These are phyloP conservation scores for Tupiocoris notatus DNA, from an alignment of 2,888 invertebrate genomes.

Conservation along the genomic window DNA sequence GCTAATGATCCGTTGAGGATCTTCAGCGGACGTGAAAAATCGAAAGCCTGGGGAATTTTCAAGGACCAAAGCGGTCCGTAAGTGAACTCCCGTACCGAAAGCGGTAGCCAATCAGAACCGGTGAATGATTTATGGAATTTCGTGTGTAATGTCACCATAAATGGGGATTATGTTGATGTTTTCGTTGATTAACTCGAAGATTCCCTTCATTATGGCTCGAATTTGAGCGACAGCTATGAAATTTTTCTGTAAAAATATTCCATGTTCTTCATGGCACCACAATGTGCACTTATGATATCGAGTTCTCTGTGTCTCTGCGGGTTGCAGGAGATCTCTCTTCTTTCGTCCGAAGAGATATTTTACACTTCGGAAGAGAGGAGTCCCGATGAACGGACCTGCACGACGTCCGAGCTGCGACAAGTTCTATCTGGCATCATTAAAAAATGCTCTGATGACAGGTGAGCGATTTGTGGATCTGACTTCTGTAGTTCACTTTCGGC, in stretches of 20 bases:
- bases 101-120: no score
- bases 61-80: no score
- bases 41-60: no score
- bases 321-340: slow-evolving; percentile 43
- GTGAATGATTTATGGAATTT: no score
- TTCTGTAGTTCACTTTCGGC: background rate
- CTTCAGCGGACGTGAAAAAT: slow-evolving; percentile 11
- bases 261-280: no score
- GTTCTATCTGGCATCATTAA: slow-evolving; percentile 42
- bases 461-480: slow-evolving; percentile 10
- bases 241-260: no score
- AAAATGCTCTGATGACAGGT: slow-evolving; percentile 43
- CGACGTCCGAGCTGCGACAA: slow-evolving; percentile 36
- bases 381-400: slow-evolving; percentile 29
- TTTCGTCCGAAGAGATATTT: slow-evolving; percentile 41
- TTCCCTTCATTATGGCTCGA: no score
- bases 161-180: no score
- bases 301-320: slow-evolving; percentile 22
- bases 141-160: no score
- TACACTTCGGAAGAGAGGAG: slow-evolving; percentile 39
- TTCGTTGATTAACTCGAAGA: no score
- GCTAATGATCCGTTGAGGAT: slow-evolving; percentile 28
- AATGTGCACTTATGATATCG: slow-evolving; percentile 19
- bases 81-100: no score
- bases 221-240: no score